A percentile compares a stretch with the other conserved stretches of the same genome.
Conservation (phyloP, 2,113 vertebrate genomes). For the Pterophyllum scalare region DNA sequence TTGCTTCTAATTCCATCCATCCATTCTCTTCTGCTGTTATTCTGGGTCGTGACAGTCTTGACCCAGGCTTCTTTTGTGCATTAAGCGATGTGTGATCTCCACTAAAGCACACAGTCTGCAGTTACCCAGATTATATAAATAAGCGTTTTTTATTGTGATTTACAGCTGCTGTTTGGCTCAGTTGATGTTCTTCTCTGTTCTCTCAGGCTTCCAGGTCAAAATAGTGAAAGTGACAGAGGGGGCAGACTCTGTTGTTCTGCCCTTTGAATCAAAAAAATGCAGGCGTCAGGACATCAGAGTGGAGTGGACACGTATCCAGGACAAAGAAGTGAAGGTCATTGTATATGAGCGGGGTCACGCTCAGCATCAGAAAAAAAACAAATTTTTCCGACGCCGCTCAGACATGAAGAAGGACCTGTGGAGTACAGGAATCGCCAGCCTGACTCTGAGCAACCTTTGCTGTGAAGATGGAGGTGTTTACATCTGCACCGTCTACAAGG, state of each 20-base stretch:
- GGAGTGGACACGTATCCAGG: neutral
- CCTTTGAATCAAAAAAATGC: constrained; percentile 10
- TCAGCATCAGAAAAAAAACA: neutral
- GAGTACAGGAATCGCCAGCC: neutral
- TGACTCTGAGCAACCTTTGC: neutral
- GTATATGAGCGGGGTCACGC: neutral
- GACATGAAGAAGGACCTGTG: neutral
- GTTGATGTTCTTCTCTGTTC: neutral
- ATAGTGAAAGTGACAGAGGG: neutral
- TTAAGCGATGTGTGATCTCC: neutral
- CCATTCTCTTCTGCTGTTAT: too few species aligned
- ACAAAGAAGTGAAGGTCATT: neutral
- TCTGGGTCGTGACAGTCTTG: too few species aligned
- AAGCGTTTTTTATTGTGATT: neutral
- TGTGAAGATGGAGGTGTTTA: neutral
- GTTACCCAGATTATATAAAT: neutral
- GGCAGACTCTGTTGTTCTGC: neutral
- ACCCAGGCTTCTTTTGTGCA: neutral
- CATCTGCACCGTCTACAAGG: neutral
- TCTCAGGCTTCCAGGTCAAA: neutral
- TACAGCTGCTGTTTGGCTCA: neutral
- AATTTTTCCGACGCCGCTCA: neutral
- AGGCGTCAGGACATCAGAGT: neutral
- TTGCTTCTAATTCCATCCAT: too few species aligned
- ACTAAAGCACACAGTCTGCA: neutral